Conservation (phyloP, 2,797 vertebrate species). For the Pangasius sanitwongsei region DNA sequence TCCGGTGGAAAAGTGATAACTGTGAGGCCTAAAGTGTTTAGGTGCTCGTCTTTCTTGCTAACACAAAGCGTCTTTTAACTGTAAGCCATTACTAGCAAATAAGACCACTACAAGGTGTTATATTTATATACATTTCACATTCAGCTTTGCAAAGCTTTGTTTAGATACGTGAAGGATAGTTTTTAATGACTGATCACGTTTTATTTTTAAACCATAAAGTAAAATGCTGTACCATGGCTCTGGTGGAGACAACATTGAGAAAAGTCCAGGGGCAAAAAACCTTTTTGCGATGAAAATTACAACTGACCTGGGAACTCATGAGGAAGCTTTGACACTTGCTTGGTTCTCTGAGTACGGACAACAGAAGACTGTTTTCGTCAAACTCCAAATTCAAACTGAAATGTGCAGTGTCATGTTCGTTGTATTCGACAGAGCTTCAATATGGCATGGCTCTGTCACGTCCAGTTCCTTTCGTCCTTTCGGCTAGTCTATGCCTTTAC, state of each 20-base stretch:
- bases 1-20: background rate
- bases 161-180: background rate
- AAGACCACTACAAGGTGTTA: background rate
- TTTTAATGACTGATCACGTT: background rate
- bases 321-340: background rate
- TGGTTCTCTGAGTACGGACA: background rate
- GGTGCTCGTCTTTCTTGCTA: background rate
- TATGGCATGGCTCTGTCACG: too few species aligned
- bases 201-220: background rate
- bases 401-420: background rate
- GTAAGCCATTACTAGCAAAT: background rate
- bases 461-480: background rate
- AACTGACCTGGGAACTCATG: background rate
- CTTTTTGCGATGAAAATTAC: background rate
- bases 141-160: background rate
- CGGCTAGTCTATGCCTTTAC: background rate
- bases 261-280: background rate
- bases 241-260: background rate
- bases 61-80: background rate
- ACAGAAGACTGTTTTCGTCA: background rate
- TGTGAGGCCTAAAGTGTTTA: too few species aligned
- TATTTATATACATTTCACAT: background rate
- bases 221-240: background rate
- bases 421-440: background rate
- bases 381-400: background rate